Conservation (phyloP, 2,797 vertebrate species). For the Sarcoramphus papa region DNA sequence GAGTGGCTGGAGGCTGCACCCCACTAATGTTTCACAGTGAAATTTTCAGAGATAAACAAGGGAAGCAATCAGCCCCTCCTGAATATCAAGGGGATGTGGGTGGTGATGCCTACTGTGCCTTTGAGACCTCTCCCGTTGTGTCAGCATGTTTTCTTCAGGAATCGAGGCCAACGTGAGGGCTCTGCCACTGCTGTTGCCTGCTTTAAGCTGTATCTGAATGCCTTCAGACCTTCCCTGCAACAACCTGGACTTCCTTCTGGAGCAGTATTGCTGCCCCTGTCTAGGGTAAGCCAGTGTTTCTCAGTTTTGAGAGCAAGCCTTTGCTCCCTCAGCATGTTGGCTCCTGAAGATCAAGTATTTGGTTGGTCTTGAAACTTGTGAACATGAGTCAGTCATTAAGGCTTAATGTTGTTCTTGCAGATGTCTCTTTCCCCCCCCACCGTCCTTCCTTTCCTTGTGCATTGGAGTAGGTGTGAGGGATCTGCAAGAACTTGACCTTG, state of each 20-base stretch:
- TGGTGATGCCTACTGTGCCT: not conserved
- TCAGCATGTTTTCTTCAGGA: not conserved
- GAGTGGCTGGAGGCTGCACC: not conserved
- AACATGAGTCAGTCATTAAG: accelerated
- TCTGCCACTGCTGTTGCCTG: not conserved
- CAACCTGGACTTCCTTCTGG: not conserved
- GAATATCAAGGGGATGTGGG: not conserved
- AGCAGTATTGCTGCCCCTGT: not conserved
- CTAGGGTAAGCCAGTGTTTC: not conserved
- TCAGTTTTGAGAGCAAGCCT: not conserved
- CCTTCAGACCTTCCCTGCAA: not conserved
- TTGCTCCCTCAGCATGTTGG: not conserved
- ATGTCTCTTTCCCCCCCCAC: not conserved
- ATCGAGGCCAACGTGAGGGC: accelerated
- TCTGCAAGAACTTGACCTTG: not conserved
- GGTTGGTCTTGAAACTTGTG: not conserved
- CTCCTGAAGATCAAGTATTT: not conserved
- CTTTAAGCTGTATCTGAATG: not conserved
- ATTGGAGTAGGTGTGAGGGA: not conserved
- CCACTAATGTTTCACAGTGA: not conserved
- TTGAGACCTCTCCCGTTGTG: not conserved
- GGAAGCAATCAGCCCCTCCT: conserved; percentile 27
- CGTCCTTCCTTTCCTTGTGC: not conserved
- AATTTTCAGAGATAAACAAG: not conserved
- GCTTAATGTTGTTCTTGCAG: accelerated